These are phyloP conservation scores for Scaptomyza pallida DNA, from an alignment of 1,140 invertebrate genomes.

Conservation along the genomic window DNA sequence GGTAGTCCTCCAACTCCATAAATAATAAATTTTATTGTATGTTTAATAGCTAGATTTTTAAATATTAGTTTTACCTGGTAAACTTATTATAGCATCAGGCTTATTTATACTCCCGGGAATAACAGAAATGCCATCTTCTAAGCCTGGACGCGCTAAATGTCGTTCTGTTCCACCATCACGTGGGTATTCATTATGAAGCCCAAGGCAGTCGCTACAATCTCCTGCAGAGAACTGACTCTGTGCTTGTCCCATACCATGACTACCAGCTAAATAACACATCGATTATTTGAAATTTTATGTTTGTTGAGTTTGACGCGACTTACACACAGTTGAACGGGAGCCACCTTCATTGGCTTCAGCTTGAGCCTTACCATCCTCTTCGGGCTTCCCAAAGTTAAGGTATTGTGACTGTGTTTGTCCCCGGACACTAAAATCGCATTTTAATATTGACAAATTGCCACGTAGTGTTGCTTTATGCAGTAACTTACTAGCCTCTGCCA, in stretches of 20 bases:
- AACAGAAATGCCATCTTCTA: conserved; percentile 17
- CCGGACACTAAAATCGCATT: conserved; percentile 70
- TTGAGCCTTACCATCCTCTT: conserved; percentile 89
- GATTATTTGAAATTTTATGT: background rate
- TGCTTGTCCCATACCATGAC: conserved; percentile 91
- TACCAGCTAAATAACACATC: conserved; percentile 85
- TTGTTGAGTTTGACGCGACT: conserved; percentile 73
- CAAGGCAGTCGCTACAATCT: conserved; percentile 84
- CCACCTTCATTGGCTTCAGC: conserved; percentile 89
- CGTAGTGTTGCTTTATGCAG: background rate
- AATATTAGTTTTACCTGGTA: conserved; percentile 47
- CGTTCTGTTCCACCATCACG: conserved; percentile 16
- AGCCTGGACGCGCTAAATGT: conserved; percentile 6
- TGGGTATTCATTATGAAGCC: conserved; percentile 43
- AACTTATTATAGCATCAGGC: conserved; percentile 60
- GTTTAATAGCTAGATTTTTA: too few relatives aligned
- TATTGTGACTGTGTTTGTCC: conserved; percentile 94
- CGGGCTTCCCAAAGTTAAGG: conserved; percentile 87
- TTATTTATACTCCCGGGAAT: conserved; percentile 22
- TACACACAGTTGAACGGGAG: conserved; percentile 90
- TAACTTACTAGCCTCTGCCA: conserved; percentile 75
- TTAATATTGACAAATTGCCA: background rate
- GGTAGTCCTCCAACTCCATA: conserved; percentile 16
- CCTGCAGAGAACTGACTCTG: conserved; percentile 89
- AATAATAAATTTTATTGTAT: too few relatives aligned